Evolutionary conservation across 2,113 vertebrate species (phyloP).

Genomic region (Meles meles): DNA sequence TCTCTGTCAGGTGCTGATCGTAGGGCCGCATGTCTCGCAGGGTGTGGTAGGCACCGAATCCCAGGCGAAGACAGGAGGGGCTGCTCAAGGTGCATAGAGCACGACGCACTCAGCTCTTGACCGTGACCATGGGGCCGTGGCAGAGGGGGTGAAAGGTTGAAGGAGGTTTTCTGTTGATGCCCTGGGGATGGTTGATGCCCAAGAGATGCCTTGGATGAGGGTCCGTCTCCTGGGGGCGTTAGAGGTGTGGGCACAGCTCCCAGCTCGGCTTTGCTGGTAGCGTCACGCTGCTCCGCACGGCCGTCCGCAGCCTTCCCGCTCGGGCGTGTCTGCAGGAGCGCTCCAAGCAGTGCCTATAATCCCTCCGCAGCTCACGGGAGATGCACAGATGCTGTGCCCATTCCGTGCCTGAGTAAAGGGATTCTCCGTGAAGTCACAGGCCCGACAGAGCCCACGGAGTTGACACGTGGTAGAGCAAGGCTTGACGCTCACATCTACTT

Average conservation of each 20-base stretch:
- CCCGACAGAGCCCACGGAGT: neutral
- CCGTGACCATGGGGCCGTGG: rapidly evolving
- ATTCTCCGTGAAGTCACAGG: neutral
- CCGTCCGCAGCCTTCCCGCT: neutral
- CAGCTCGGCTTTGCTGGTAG: rapidly evolving
- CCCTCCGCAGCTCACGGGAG: rapidly evolving
- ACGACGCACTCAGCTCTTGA: rapidly evolving
- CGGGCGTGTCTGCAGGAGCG: rapidly evolving
- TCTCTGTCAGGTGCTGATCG: rapidly evolving
- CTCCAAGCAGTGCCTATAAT: rapidly evolving
- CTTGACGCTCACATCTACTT: too few species aligned
- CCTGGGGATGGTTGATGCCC: rapidly evolving
- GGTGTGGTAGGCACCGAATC: rapidly evolving
- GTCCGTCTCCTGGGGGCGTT: rapidly evolving
- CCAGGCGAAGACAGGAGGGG: rapidly evolving
- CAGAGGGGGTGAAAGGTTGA: rapidly evolving
- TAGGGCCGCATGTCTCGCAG: rapidly evolving
- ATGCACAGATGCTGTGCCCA: rapidly evolving
- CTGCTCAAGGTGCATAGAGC: rapidly evolving
- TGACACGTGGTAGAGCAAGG: rapidly evolving
- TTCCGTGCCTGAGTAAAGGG: neutral
- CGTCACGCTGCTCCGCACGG: neutral
- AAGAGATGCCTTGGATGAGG: rapidly evolving
- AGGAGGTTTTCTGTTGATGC: rapidly evolving
- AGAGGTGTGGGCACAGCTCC: too few species aligned